Evolutionary conservation across 35 echinoderm and acorn worm genomes (phyloP).

Genomic region (Chiridota heheva): DNA sequence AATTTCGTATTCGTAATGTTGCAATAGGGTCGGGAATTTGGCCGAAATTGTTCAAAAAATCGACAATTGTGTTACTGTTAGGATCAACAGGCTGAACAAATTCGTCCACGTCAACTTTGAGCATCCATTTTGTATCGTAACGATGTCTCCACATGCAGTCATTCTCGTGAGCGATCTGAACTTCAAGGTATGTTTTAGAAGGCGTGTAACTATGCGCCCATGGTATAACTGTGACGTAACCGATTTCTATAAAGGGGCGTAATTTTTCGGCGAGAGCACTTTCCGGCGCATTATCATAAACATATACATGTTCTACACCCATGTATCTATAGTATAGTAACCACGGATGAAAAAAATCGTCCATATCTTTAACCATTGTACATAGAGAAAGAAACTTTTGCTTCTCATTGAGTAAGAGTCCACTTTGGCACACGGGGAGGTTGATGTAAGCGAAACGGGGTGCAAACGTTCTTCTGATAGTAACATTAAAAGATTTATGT

Average conservation of each 20-base stretch:
- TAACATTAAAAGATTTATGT: conserved; percentile 11
- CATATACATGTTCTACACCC: conserved; percentile 84
- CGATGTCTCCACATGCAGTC: conserved; percentile 75
- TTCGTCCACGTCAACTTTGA: conserved; percentile 85
- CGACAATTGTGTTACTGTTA: conserved; percentile 36
- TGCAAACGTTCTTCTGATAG: conserved; percentile 12
- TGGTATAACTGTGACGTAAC: conserved; percentile 70
- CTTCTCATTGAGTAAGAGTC: conserved; percentile 25
- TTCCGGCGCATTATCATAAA: conserved; percentile 71
- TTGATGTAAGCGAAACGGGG: conserved; percentile 24
- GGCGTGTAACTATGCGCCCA: conserved; percentile 70
- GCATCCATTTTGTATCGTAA: conserved; percentile 58
- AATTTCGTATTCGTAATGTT: conserved; percentile 64
- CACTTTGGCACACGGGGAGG: conserved; percentile 42
- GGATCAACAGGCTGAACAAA: conserved; percentile 79
- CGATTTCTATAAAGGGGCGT: conserved; percentile 34
- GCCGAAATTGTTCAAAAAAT: conserved; percentile 38
- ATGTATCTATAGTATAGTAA: conserved; percentile 75
- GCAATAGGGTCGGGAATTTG: conserved; percentile 10
- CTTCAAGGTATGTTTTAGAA: conserved; percentile 79
- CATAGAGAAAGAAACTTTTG: conserved; percentile 61
- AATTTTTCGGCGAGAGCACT: conserved; percentile 34
- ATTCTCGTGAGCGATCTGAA: conserved; percentile 83
- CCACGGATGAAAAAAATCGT: conserved; percentile 67
- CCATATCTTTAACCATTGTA: conserved; percentile 90